phyloP scores from a whole-genome alignment of 2,113 vertebrate genomes.

The Varanus komodoensis region DNA sequence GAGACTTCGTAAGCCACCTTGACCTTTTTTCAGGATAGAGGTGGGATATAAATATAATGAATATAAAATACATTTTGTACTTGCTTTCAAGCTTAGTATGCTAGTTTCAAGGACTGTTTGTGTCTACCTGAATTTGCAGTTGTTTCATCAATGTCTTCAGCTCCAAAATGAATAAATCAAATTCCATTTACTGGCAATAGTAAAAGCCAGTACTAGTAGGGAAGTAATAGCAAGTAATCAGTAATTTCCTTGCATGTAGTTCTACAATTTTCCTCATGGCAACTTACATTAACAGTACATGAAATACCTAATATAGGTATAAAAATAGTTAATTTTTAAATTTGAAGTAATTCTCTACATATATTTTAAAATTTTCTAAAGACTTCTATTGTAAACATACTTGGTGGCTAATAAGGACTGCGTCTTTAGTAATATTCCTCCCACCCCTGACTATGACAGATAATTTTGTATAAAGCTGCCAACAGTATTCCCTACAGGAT shows the following conservation, averaged over 20 bases:
- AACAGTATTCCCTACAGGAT: not conserved
- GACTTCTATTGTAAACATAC: not conserved
- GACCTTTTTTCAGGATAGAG: no score
- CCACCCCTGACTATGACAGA: not conserved
- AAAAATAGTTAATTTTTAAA: not conserved
- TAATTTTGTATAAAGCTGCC: not conserved
- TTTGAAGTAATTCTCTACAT: not conserved
- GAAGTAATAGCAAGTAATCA: not conserved
- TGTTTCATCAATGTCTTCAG: not conserved
- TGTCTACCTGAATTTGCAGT: not conserved
- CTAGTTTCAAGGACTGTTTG: constrained; percentile 22
- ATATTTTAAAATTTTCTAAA: constrained; percentile 29
- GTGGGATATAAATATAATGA: no score
- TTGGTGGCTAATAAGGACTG: not conserved
- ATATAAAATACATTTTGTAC: not conserved
- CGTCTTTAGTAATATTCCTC: not conserved
- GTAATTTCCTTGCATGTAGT: not conserved
- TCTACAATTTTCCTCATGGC: not conserved
- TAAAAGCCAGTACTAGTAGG: not conserved
- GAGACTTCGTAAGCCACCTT: no score
- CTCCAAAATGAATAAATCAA: not conserved
- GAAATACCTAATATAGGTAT: not conserved
- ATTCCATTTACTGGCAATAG: not conserved
- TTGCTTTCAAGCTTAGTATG: not conserved
- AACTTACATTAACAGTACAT: not conserved